Evolutionary conservation across 2,888 invertebrate species (phyloP).

Genomic region (Vandiemenella viatica): DNA sequence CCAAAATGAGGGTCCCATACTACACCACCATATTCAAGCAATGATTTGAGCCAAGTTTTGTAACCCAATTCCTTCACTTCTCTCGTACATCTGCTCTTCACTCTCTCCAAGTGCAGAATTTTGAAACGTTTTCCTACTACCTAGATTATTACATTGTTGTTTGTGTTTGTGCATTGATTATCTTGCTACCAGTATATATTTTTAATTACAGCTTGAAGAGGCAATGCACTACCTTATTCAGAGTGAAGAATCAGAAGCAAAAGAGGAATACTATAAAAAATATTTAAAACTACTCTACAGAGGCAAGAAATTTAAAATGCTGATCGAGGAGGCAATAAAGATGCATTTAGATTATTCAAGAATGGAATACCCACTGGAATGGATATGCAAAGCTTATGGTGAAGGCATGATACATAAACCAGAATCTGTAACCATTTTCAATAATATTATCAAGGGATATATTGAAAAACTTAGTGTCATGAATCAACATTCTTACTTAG

Average conservation of each 20-base stretch:
- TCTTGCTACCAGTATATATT: no score
- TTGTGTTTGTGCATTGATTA: no score
- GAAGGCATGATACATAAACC: conserved; percentile 25
- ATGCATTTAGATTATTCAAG: conserved; percentile 35
- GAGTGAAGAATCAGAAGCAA: conserved; percentile 16
- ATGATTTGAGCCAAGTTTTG: no score
- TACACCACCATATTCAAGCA: no score
- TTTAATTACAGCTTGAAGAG: conserved; percentile 28
- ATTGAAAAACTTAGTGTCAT: conserved; percentile 36
- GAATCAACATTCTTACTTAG: conserved; percentile 44
- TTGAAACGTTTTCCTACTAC: no score
- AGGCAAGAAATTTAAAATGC: conserved; percentile 27
- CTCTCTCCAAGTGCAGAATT: no score
- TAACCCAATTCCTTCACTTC: no score
- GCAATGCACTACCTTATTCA: conserved; percentile 22
- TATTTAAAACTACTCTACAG: conserved; percentile 36
- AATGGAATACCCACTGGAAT: conserved; percentile 38
- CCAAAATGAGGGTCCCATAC: no score
- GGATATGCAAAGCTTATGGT: conserved; percentile 44
- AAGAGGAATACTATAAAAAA: conserved; percentile 26
- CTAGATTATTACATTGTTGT: no score
- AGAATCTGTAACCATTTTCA: background rate
- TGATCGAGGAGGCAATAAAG: conserved; percentile 31
- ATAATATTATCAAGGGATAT: conserved; percentile 31
- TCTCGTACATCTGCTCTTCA: no score